Base-by-base conservation (phyloP, 2,888 invertebrate genomes). In the Chaitophorus viminalis region DNA sequence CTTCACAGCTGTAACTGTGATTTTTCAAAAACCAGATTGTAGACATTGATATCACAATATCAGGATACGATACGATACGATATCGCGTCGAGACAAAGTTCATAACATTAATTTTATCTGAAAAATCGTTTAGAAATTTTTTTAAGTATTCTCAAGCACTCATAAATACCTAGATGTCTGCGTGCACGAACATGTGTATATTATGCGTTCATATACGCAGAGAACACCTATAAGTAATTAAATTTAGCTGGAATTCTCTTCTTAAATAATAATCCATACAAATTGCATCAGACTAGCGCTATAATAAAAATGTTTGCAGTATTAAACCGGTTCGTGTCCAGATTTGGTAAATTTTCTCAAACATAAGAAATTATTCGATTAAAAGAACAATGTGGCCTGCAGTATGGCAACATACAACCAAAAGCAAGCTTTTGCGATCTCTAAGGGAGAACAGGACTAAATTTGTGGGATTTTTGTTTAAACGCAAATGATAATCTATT, bases 11-110 rank as follows among this genome's bases (percentile, higher is more conserved):
- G 60, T 5, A 21, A 25, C 3, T 11, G 60, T 5, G n/a, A 31
- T 31, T 65, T 74, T 76, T 77, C 29, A 18, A 31, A 77, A 77
- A 84, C 76, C 31, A 84, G 76, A 68, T 84, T 77, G 46, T 74
- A 33, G 9, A 5, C 68, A 5, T 31, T 33, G 21, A 65, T 84
- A 29, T 14, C 46, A 46, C 68, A n/a, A n/a, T n/a, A n/a, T n/a
- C n/a, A n/a, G 29, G 0, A 68, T 68, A 68, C 54, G 3, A 68
- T 68, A 68, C 25, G 2, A 76, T 76, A 29, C 65, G 46, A 76
- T 46, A 46, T 17, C 21, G 14, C 25, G n/a, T 54, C n/a, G n/a
- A 0, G 4, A 60, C 11, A 60, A 82, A 52, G 46, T 14, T 29
- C 5, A 25, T 60, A 72, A 36, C 18, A 0, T 46, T 25, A 29